phyloP scores from a whole-genome alignment of 2,888 invertebrate genomes.

The Caenorhabditis wallacei region DNA sequence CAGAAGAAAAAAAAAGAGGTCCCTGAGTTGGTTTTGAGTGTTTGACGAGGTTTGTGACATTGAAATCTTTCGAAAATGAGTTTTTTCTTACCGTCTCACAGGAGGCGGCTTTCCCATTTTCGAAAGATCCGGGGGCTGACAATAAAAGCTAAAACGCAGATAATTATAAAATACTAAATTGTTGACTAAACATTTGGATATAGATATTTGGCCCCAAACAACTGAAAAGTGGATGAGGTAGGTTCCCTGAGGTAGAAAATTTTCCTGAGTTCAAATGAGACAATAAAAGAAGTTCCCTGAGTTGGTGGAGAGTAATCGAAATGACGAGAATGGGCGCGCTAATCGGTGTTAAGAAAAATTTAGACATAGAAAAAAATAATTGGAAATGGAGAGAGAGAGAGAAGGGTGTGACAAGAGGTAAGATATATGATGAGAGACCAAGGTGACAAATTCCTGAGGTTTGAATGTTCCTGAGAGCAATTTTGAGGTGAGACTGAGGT shows the following conservation, averaged over 20 bases:
- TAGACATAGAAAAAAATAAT: conserved; percentile 8
- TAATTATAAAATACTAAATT: conserved; percentile 52
- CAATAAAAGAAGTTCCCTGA: conserved; percentile 58
- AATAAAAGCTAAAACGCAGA: conserved; percentile 49
- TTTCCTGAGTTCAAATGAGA: conserved; percentile 69
- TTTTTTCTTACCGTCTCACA: background rate
- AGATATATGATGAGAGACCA: conserved; percentile 67
- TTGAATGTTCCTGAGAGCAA: conserved; percentile 67
- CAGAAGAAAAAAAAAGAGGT: conserved; percentile 52
- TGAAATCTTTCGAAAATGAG: conserved; percentile 45
- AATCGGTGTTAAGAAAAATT: conserved; percentile 24
- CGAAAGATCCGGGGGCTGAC: conserved; percentile 34
- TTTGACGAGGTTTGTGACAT: conserved; percentile 16
- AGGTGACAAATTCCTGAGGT: conserved; percentile 68
- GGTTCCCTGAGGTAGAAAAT: conserved; percentile 70
- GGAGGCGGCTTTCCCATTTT: conserved; percentile 34
- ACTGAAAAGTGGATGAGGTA: conserved; percentile 56
- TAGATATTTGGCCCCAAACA: conserved; percentile 50
- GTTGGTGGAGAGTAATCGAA: conserved; percentile 46
- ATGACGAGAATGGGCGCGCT: conserved; percentile 59
- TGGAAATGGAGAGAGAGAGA: conserved; percentile 8
- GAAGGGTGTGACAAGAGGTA: conserved; percentile 59
- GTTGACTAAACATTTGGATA: conserved; percentile 43
- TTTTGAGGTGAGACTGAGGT: conserved; percentile 48
- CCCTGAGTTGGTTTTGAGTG: conserved; percentile 62